Conservation (phyloP, 2,113 vertebrate species). For the Cercocebus atys region DNA sequence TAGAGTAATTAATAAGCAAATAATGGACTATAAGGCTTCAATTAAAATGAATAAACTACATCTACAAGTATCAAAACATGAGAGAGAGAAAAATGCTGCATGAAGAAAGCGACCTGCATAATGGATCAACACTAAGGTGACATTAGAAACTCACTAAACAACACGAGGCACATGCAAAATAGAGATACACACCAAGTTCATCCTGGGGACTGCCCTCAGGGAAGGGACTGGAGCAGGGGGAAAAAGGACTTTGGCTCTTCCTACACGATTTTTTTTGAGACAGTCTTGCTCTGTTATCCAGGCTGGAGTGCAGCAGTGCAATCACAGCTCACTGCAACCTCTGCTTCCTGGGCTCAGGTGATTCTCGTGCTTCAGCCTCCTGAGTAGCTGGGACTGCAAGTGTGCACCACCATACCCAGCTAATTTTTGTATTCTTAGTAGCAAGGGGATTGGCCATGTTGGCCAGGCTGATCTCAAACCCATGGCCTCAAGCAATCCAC, state of each 20-base stretch:
- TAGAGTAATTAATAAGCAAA: neutral
- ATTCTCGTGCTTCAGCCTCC: too few relatives aligned
- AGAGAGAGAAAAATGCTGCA: neutral
- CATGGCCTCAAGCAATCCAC: too few relatives aligned
- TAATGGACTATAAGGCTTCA: neutral
- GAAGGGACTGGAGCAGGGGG: fast-evolving
- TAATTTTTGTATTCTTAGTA: too few relatives aligned
- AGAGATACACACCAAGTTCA: fast-evolving
- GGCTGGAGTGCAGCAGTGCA: too few relatives aligned
- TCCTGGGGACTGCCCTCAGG: fast-evolving
- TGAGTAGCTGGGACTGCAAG: too few relatives aligned
- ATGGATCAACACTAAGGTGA: neutral
- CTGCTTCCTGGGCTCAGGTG: too few relatives aligned
- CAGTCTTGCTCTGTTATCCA: too few relatives aligned
- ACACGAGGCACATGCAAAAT: fast-evolving
- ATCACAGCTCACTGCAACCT: too few relatives aligned
- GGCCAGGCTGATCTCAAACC: too few relatives aligned
- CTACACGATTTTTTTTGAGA: neutral
- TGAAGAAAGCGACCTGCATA: neutral
- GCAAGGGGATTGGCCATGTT: too few relatives aligned
- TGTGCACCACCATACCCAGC: too few relatives aligned
- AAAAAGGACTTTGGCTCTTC: neutral
- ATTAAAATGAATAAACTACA: neutral
- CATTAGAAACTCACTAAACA: too few relatives aligned
- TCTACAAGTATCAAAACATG: neutral